Evolutionary conservation across 2,113 vertebrate species (phyloP).

Genomic region (Anhinga rufa): DNA sequence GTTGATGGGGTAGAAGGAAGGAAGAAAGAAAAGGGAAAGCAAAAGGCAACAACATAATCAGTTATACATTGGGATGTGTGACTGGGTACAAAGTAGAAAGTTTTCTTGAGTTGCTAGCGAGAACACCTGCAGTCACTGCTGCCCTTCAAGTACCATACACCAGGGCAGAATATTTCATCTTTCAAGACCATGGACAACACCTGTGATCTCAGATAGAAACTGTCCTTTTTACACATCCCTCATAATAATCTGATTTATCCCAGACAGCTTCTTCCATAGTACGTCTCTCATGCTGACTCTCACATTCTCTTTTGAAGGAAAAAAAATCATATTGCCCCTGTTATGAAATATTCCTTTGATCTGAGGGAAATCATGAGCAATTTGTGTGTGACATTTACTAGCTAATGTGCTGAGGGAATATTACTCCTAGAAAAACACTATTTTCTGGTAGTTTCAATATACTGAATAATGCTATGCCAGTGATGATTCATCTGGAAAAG

Average conservation of each 20-base stretch:
- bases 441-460: constrained; percentile 59
- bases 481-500: constrained; percentile 57
- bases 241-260: constrained; percentile 43
- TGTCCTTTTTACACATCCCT: constrained; percentile 39
- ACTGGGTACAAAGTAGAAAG: not conserved
- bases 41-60: not conserved
- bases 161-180: constrained; percentile 10
- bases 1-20: not conserved
- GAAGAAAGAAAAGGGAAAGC: not conserved
- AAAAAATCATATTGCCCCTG: constrained; percentile 25
- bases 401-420: constrained; percentile 62
- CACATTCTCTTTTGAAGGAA: constrained; percentile 35
- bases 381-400: constrained; percentile 62
- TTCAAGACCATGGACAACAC: not conserved
- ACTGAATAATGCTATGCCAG: constrained; percentile 23
- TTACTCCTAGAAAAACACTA: constrained; percentile 53
- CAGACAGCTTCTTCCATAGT: constrained; percentile 27
- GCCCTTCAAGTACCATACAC: not conserved
- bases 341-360: constrained; percentile 60
- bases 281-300: constrained; percentile 3
- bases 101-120: not conserved
- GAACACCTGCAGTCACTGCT: not conserved
- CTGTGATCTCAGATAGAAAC: not conserved
- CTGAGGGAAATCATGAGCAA: constrained; percentile 48
- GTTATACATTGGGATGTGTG: not conserved